Conservation (phyloP, 2,888 invertebrate genomes). For the Bedellia somnulentella region DNA sequence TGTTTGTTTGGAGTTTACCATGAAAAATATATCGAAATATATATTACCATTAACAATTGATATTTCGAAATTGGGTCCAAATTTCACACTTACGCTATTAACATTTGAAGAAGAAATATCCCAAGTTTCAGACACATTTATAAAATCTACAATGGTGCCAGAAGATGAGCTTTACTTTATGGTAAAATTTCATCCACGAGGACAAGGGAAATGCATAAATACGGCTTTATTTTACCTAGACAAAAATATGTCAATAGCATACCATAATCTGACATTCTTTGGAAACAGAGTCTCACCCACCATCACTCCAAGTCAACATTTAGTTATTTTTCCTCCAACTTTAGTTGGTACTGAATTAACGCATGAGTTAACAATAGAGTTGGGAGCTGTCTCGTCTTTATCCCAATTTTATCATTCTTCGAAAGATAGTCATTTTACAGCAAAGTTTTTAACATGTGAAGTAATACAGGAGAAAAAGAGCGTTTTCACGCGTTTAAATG, state of each 20-base stretch:
- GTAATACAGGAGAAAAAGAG: too few species aligned
- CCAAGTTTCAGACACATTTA: slow-evolving; percentile 22
- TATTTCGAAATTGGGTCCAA: slow-evolving; percentile 29
- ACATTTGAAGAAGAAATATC: slow-evolving; percentile 21
- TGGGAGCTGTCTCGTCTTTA: too few species aligned
- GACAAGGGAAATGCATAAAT: slow-evolving; percentile 31
- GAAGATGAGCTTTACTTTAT: slow-evolving; percentile 18
- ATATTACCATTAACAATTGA: slow-evolving; percentile 28
- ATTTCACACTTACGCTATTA: slow-evolving; percentile 32
- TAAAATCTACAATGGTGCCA: slow-evolving; percentile 33
- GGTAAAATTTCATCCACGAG: slow-evolving; percentile 36
- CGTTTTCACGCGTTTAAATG: too few species aligned
- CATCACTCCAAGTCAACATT: slow-evolving; percentile 25
- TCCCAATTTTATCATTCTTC: slow-evolving; percentile 22
- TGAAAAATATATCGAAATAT: slow-evolving; percentile 43
- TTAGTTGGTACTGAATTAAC: slow-evolving; percentile 19
- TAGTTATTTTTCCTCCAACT: slow-evolving; percentile 40
- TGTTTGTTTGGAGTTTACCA: slow-evolving; percentile 30
- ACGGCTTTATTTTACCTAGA: slow-evolving; percentile 38
- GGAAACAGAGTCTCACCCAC: slow-evolving; percentile 26
- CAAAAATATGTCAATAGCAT: slow-evolving; percentile 34
- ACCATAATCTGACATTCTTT: slow-evolving; percentile 38
- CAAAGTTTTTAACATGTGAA: slow-evolving; percentile 19
- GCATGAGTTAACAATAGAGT: slow-evolving; percentile 21
- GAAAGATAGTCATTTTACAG: slow-evolving; percentile 21